Base-by-base conservation (phyloP, 2,888 invertebrate species). In the Volucella inanis region DNA sequence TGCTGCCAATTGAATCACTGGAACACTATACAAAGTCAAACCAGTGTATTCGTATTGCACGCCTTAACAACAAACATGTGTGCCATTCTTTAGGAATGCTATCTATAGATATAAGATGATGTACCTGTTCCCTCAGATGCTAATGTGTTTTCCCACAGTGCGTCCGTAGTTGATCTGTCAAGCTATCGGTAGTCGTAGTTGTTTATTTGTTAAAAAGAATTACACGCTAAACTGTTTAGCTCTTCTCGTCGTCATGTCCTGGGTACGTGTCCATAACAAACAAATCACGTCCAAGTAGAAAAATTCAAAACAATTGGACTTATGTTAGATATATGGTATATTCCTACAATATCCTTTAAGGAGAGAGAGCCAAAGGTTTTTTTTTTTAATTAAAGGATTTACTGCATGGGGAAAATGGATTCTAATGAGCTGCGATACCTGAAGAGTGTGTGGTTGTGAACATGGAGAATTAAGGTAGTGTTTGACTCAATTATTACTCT, bases 1-100 rank as follows among this genome's bases (percentile, higher is more conserved):
- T 39, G 39, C 61, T 77, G 39, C 74, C 80, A 80, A 80, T 80
- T 74, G 80, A 68, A 71, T 74, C 31, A 68, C 39, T 61, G n/a
- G 39, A 15, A 49, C 49, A 49, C 14, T 9, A 47, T 50, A 71
- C 61, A 64, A 80, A 84, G 83, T 76, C 75, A 75, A 65, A 59
- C 70, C 50, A 70, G 64, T 62, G 52, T 10, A 55, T 62, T 47
- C 31, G 38, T 72, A 43, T 75, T 84, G 84, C 84, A 84, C 84
- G 84, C 80, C 84, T 84, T 84, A 84, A 84, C 76, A 84, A 80
- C 71, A 80, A 84, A 84, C 84, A 84, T 84, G 80, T 84, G 84
- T 84, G 84, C 15, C 43, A 39, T 45, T 80, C 70, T 75, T 82
- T 79, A 84, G 80, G 67, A 75, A 84, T 59, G 70, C 59, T 70